Evolutionary conservation across 2,113 vertebrate species (phyloP).

Genomic region (Epinephelus lanceolatus): DNA sequence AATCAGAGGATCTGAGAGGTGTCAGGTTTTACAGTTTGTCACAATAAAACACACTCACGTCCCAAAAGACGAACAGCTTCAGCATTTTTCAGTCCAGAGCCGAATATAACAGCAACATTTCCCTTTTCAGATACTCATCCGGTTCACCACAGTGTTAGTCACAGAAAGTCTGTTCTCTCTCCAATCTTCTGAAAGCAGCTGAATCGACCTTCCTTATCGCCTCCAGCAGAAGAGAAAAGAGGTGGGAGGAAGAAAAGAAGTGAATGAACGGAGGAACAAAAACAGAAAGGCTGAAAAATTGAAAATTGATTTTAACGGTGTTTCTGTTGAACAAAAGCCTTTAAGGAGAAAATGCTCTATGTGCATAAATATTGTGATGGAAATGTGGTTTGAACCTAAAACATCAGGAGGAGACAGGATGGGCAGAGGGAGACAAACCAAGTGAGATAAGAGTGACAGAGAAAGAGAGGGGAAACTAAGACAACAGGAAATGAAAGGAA

Average conservation of each 20-base stretch:
- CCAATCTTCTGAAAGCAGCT: constrained; percentile 22
- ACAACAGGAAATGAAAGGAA: neutral
- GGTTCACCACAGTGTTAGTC: constrained; percentile 23
- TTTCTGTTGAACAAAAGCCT: too few species aligned
- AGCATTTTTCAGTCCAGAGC: constrained; percentile 9
- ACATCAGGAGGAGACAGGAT: too few species aligned
- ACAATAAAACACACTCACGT: neutral
- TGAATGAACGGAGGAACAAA: neutral
- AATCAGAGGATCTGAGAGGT: constrained; percentile 8
- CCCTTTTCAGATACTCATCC: constrained; percentile 39
- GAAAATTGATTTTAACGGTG: too few species aligned
- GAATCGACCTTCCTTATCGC: constrained; percentile 32
- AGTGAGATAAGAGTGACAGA: too few species aligned
- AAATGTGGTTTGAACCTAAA: too few species aligned
- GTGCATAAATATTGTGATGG: too few species aligned
- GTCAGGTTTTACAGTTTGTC: neutral
- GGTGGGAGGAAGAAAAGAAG: neutral
- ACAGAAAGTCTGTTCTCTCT: constrained; percentile 15
- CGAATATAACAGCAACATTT: constrained; percentile 28
- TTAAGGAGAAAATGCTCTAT: too few species aligned
- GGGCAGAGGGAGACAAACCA: too few species aligned
- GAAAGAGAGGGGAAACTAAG: too few species aligned
- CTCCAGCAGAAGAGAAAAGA: neutral
- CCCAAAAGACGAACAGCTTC: neutral
- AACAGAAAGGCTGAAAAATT: too few species aligned